Base-by-base conservation (phyloP, 2,888 invertebrate species). In the Morinoia aosen region DNA sequence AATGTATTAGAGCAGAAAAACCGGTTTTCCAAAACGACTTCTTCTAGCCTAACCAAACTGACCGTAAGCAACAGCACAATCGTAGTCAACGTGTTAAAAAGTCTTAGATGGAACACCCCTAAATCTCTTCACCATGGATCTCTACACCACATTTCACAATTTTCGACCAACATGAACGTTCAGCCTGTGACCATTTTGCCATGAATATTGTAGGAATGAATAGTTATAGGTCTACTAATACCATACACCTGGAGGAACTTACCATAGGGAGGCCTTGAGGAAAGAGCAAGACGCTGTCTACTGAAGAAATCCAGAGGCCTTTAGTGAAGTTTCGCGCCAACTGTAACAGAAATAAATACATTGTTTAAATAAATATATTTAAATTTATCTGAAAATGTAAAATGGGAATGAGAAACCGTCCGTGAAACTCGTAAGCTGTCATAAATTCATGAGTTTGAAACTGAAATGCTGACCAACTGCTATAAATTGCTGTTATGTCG, bases 281-380 rank as follows among this genome's bases (percentile, higher is more conserved):
- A 25, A 57, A 90, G n/a, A 96, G 95, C 39, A 96, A 58, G 94
- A 96, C 95, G 88, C 96, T 76, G 91, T 96, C 96, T 14, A 96
- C 76, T n/a, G 96, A 96, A 11, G 95, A 95, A 25, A 96, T 95
- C 96, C 96, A 96, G 8, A 96, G 96, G 64, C 96, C 96, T 64
- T 57, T 94, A 16, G 76, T 58, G 90, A 95, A 96, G 14, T 95
- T 95, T 25, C 61, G 88, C 64, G 96, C 95, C 40, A 96, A 56
- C 96, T 96, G 76, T 16, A 4, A 94, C 91, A 48, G 57, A 94
- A 58, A 40, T 33, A 48, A 48, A 48, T 48, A 48, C 48, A 76
- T 61, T 5, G n/a, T 88, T 5, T n/a, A 64, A 64, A 12, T 16
- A 25, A 64, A 64, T 64, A 64, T n/a, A 64, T 64, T 64, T n/a